Conservation (phyloP, 1,140 invertebrate genomes). For the Drosophila takahashii region DNA sequence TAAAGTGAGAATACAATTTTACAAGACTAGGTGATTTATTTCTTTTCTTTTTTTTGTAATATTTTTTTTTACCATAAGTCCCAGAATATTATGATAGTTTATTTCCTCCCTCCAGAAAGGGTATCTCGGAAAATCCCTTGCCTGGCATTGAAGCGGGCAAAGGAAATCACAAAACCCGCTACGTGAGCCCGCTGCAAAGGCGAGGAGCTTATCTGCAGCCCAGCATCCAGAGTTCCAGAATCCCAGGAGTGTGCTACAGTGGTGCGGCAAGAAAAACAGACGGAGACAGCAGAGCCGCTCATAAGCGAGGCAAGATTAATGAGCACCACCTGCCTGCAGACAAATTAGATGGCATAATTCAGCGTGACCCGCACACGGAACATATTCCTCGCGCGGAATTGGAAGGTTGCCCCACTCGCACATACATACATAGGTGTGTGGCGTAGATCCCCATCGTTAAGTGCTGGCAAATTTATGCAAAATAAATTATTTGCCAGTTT, state of each 20-base stretch:
- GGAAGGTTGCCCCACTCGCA: neutral
- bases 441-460: slow-evolving; percentile 48
- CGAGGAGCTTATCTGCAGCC: slow-evolving; percentile 38
- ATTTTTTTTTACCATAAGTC: neutral
- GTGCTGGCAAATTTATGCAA: slow-evolving; percentile 66
- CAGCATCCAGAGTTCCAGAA: slow-evolving; percentile 21
- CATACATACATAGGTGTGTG: slow-evolving; percentile 24
- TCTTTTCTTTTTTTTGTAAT: too few relatives aligned
- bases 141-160: slow-evolving; percentile 22
- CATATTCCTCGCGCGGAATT: slow-evolving; percentile 26
- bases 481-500: slow-evolving; percentile 65
- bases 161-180: slow-evolving; percentile 33
- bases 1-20: too few relatives aligned
- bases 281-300: slow-evolving; percentile 13
- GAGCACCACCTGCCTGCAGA: slow-evolving; percentile 77
- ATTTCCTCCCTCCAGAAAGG: neutral
- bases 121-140: slow-evolving; percentile 19
- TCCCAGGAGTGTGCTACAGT: slow-evolving; percentile 61
- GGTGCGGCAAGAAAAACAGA: slow-evolving; percentile 15
- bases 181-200: slow-evolving; percentile 38
- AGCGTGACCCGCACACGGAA: slow-evolving; percentile 62
- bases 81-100: neutral
- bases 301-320: slow-evolving; percentile 75
- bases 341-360: slow-evolving; percentile 81
- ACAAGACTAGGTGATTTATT: too few relatives aligned